Evolutionary conservation across 1,140 invertebrate species (phyloP), one percentile per base, ranked within the genome.

Genomic region (Micrasema minimum): DNA sequence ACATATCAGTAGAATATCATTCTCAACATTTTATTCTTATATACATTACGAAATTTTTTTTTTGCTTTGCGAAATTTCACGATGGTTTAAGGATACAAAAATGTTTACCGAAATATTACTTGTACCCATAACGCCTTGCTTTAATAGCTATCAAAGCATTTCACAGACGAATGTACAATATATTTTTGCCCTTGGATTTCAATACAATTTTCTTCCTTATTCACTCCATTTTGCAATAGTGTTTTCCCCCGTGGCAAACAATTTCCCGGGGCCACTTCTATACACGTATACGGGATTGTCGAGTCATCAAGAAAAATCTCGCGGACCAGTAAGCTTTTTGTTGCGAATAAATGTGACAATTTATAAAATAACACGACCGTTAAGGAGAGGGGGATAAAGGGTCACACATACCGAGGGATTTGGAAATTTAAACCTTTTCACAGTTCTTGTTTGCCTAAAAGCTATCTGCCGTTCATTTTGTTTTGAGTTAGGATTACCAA

Each of bases 281-380:
- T 57, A 38, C 12, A 26, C 11, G n/a, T 59, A 51, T 14, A 14
- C 20, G 48, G 18, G 20, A 10, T 51, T 31, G 48, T 65, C 31
- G 67, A 35, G 55, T 69, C 67, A 69, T 50, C 53, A 62, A 48
- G 51, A 61, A 66, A 69, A 59, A 57, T 68, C 53, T 69, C 55
- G 67, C 67, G 41, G 66, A 55, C 50, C 51, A 46, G 66, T 37
- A 38, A 69, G 35, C 67, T 55, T 69, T 69, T 69, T 69, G 67
- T 69, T 43, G 26, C 10, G 46, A 69, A 61, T 55, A 69, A 69
- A 61, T 69, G 67, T 26, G 67, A 48, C 67, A 61, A 69, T 69
- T 69, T 69, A 61, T 69, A 69, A 69, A 69, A 69, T 69, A 61
- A 69, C 53, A 69, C 50, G 50, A 57, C 22, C 38, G 26, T 46